Evolutionary conservation across 92 coral and sea anemone species (phyloP).

Genomic region (Umimayanthus chanpuru): DNA sequence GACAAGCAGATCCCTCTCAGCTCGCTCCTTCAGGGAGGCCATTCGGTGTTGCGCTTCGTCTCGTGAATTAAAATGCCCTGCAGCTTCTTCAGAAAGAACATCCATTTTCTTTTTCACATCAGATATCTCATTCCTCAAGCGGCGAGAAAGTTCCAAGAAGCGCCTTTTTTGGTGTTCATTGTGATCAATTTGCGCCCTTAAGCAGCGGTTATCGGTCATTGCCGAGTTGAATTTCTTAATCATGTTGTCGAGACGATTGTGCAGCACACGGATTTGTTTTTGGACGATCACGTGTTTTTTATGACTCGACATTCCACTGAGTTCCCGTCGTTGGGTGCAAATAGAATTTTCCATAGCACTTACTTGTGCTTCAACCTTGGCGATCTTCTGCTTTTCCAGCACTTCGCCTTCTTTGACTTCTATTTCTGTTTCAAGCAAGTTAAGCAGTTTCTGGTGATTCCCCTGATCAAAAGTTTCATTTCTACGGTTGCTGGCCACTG

Average conservation of each 20-base stretch:
- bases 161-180: conserved; percentile 80
- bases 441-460: conserved; percentile 66
- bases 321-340: conserved; percentile 60
- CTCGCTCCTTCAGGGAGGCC: conserved; percentile 88
- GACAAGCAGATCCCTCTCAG: conserved; percentile 86
- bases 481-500: conserved; percentile 72
- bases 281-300: conserved; percentile 64
- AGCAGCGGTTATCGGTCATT: conserved; percentile 71
- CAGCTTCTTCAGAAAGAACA: conserved; percentile 77
- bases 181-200: conserved; percentile 74
- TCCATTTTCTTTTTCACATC: conserved; percentile 77
- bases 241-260: conserved; percentile 86
- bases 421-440: conserved; percentile 71
- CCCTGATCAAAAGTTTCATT: conserved; percentile 69
- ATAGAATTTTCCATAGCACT: conserved; percentile 59
- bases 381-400: conserved; percentile 56
- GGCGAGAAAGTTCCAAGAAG: conserved; percentile 70
- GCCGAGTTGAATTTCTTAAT: conserved; percentile 83
- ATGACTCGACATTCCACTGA: conserved; percentile 62
- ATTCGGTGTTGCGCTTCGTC: conserved; percentile 98
- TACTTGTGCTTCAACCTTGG: conserved; percentile 61
- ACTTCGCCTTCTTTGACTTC: conserved; percentile 57
- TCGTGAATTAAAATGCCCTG: conserved; percentile 73
- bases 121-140: conserved; percentile 61
- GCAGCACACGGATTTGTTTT: conserved; percentile 83